Conservation (phyloP, 1,140 invertebrate genomes). For the Drosophila punjabiensis region DNA sequence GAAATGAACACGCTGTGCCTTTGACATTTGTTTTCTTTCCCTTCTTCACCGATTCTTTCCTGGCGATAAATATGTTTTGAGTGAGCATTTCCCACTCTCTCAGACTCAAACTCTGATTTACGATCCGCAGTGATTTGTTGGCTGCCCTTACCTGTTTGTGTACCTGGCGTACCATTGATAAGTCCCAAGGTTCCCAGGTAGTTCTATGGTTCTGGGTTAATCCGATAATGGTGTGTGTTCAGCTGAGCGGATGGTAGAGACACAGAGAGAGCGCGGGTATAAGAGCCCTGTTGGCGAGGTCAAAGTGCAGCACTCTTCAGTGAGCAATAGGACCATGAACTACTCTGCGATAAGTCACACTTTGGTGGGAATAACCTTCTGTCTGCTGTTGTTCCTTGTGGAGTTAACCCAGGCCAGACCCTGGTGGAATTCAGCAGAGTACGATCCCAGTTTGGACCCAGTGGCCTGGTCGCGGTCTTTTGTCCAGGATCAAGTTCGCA, state of each 20-base stretch:
- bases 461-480: constrained; percentile 73
- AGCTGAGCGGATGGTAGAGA: constrained; percentile 10
- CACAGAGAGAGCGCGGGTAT: constrained; percentile 17
- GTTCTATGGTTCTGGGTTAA: constrained; percentile 20
- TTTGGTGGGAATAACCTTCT: constrained; percentile 6
- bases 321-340: constrained; percentile 33
- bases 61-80: constrained; percentile 20
- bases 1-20: constrained; percentile 30
- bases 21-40: constrained; percentile 10
- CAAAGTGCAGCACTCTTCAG: constrained; percentile 36
- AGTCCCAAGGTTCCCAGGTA: constrained; percentile 18
- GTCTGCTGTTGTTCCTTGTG: constrained; percentile 6
- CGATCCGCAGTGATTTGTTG: constrained; percentile 20
- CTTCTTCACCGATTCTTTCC: background rate
- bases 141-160: constrained; percentile 19
- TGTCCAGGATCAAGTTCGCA: constrained; percentile 62
- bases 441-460: constrained; percentile 78
- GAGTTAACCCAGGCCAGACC: constrained; percentile 21
- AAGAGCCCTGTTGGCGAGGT: constrained; percentile 23
- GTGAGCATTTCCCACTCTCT: constrained; percentile 20
- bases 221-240: constrained; percentile 41
- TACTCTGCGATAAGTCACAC: constrained; percentile 9
- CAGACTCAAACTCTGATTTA: constrained; percentile 20
- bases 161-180: constrained; percentile 44
- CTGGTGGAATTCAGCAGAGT: constrained; percentile 59